A percentile compares a stretch with the other conserved stretches of the same genome.
These are phyloP conservation scores for Lordiphosa fenestrarum DNA, from an alignment of 2,888 invertebrate species.

Conservation along the genomic window DNA sequence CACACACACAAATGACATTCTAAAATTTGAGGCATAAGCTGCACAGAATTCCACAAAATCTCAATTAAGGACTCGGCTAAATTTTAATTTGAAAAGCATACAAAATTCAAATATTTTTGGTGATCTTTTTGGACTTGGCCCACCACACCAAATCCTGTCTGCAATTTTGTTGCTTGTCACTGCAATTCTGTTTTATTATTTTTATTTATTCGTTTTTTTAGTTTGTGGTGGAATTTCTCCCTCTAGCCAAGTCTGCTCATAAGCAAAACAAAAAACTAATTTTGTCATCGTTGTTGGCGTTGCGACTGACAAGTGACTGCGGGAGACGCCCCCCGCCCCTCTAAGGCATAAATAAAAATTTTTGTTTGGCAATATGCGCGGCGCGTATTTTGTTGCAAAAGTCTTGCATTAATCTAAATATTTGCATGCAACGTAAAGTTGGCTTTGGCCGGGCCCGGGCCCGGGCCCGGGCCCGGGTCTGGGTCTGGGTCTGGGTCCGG, in stretches of 20 bases:
- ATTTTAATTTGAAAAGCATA: neutral
- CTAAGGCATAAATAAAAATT: slow-evolving; percentile 62
- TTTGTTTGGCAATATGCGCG: slow-evolving; percentile 71
- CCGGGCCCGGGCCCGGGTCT: slow-evolving; percentile 10
- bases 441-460: slow-evolving; percentile 7
- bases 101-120: too few species aligned
- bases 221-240: too few species aligned
- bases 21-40: too few species aligned
- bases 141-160: too few species aligned
- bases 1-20: too few species aligned
- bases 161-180: too few species aligned
- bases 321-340: neutral
- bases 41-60: too few species aligned
- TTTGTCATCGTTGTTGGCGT: slow-evolving; percentile 49
- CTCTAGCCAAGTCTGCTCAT: slow-evolving; percentile 1
- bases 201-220: too few species aligned
- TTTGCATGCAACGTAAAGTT: slow-evolving; percentile 60
- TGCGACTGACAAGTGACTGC: slow-evolving; percentile 51
- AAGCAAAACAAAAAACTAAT: slow-evolving; percentile 36
- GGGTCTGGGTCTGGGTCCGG: slow-evolving; percentile 9
- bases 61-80: too few species aligned
- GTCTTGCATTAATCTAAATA: slow-evolving; percentile 73
- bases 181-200: neutral
- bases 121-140: neutral
- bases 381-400: slow-evolving; percentile 72